Evolutionary conservation across 1,140 invertebrate species (phyloP).

Genomic region (Bombus pascuorum): DNA sequence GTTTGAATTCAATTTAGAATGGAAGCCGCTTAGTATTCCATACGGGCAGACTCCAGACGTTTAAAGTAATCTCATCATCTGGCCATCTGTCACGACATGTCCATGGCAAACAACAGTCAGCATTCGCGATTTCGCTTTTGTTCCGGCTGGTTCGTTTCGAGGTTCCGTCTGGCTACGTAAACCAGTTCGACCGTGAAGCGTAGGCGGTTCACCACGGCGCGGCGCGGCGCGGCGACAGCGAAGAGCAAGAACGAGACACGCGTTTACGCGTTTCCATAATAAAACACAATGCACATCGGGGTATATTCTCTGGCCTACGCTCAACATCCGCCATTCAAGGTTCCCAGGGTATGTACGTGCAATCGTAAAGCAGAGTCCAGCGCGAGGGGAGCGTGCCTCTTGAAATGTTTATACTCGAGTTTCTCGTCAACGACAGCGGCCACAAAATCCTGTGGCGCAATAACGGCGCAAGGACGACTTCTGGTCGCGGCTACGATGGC

Average conservation of each 20-base stretch:
- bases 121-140: slow-evolving; percentile 39
- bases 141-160: slow-evolving; percentile 38
- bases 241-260: slow-evolving; percentile 15
- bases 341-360: slow-evolving; percentile 8
- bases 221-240: background rate
- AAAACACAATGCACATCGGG: slow-evolving; percentile 24
- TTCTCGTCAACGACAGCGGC: slow-evolving; percentile 10
- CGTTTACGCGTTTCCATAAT: slow-evolving; percentile 36
- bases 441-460: slow-evolving; percentile 45
- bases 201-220: slow-evolving; percentile 30
- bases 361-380: slow-evolving; percentile 50
- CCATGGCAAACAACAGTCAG: background rate
- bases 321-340: slow-evolving; percentile 37
- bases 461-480: slow-evolving; percentile 51
- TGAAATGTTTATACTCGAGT: slow-evolving; percentile 44
- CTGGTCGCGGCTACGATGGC: background rate
- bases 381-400: slow-evolving; percentile 8
- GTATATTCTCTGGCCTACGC: slow-evolving; percentile 50
- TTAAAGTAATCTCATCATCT: background rate
- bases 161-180: slow-evolving; percentile 18
- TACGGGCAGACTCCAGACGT: no score
- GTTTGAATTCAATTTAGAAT: background rate
- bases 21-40: background rate
- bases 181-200: slow-evolving; percentile 29
- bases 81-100: background rate